Evolutionary conservation across 2,113 vertebrate genomes (phyloP).

Genomic region (Nycticebus coucang): DNA sequence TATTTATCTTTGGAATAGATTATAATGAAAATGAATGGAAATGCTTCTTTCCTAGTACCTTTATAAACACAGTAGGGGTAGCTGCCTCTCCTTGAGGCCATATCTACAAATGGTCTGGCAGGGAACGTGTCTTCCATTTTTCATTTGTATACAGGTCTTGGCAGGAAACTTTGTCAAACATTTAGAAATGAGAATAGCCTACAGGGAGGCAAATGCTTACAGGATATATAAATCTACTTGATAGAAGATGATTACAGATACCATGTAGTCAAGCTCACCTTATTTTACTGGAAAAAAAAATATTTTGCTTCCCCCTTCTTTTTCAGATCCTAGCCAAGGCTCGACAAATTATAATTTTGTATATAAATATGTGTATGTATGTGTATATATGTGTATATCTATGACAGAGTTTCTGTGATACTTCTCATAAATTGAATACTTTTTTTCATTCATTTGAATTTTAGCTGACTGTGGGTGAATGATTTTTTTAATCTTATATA

Average conservation of each 20-base stretch:
- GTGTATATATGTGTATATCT: not conserved
- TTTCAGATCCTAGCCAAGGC: not conserved
- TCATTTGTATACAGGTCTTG: not conserved
- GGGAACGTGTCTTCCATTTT: not conserved
- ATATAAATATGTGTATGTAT: not conserved
- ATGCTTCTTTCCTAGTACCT: not conserved
- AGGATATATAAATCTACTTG: slow-evolving; percentile 54
- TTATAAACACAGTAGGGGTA: not conserved
- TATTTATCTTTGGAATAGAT: not conserved
- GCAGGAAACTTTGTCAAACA: slow-evolving; percentile 59
- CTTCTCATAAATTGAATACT: not conserved
- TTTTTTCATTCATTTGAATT: slow-evolving; percentile 10
- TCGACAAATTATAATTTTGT: not conserved
- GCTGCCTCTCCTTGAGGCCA: not conserved
- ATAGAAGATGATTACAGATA: not conserved
- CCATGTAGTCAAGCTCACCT: not conserved
- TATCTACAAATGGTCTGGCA: no score
- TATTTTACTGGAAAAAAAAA: not conserved
- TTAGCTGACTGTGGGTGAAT: not conserved
- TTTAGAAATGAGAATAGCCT: slow-evolving; percentile 48
- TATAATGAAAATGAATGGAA: not conserved
- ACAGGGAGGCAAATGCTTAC: not conserved
- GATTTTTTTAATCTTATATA: not conserved
- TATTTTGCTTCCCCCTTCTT: not conserved
- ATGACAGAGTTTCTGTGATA: not conserved